Conservation (phyloP, 2,888 invertebrate species). For the Strigamia crassipes region DNA sequence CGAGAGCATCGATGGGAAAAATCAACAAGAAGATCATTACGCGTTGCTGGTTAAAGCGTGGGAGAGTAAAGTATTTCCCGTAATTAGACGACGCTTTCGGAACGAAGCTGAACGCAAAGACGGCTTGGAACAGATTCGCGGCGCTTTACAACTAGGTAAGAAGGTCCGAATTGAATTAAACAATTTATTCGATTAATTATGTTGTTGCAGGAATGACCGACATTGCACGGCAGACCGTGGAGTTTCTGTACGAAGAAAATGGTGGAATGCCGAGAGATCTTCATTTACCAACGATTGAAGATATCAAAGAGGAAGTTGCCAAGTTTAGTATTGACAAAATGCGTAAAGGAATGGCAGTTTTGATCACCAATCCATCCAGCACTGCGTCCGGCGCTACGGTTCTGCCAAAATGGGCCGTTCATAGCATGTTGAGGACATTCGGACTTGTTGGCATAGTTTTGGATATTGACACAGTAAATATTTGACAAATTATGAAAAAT, state of each 20-base stretch:
- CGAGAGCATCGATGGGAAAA: slow-evolving; percentile 56
- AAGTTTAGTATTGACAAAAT: slow-evolving; percentile 59
- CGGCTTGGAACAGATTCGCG: slow-evolving; percentile 60
- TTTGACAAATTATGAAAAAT: background rate
- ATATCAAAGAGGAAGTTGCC: slow-evolving; percentile 59
- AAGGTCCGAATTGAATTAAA: slow-evolving; percentile 49
- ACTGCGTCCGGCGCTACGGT: slow-evolving; percentile 53
- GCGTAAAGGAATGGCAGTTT: slow-evolving; percentile 58
- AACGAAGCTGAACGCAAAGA: slow-evolving; percentile 60
- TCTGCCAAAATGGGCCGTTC: slow-evolving; percentile 58
- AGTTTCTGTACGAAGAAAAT: slow-evolving; percentile 60
- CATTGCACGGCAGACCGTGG: slow-evolving; percentile 60
- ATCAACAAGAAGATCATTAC: slow-evolving; percentile 57
- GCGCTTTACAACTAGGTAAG: slow-evolving; percentile 57
- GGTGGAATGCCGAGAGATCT: slow-evolving; percentile 60
- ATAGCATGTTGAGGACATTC: slow-evolving; percentile 59
- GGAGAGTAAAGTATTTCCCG: slow-evolving; percentile 60
- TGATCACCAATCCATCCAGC: slow-evolving; percentile 55
- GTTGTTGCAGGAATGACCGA: slow-evolving; percentile 58
- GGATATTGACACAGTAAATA: slow-evolving; percentile 57
- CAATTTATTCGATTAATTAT: too few relatives aligned
- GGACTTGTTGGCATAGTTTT: slow-evolving; percentile 59
- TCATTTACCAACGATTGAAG: slow-evolving; percentile 59
- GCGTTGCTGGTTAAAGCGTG: slow-evolving; percentile 59
- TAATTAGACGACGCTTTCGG: slow-evolving; percentile 58